A percentile compares a stretch with the other conserved stretches of the same genome.
Conservation (phyloP, 1,140 invertebrate species). For the Eurosta solidaginis region DNA sequence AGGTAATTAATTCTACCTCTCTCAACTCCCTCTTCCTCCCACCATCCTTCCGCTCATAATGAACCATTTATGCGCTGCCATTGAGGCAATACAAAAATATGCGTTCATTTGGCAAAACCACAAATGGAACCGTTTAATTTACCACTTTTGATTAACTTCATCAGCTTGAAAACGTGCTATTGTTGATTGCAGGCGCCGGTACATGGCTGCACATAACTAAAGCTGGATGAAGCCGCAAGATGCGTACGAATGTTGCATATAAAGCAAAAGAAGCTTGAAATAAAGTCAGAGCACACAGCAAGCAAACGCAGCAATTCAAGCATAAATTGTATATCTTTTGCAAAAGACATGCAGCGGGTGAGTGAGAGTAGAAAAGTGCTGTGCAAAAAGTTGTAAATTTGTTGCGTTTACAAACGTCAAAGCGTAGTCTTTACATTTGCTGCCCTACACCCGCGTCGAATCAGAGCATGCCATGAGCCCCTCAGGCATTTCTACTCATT, state of each 20-base stretch:
- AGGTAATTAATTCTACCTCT: neutral
- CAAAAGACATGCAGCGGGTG: neutral
- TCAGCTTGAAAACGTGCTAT: conserved; percentile 13
- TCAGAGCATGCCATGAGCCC: no score
- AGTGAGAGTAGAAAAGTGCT: neutral
- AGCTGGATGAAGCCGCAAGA: no score
- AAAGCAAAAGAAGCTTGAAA: neutral
- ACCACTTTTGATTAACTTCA: conserved; percentile 31
- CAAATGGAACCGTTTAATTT: conserved; percentile 25
- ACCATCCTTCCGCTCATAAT: neutral
- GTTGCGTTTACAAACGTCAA: neutral
- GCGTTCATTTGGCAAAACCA: neutral
- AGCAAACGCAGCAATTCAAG: neutral
- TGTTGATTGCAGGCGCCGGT: conserved; percentile 7
- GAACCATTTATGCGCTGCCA: neutral
- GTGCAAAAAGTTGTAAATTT: neutral
- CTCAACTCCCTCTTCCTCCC: neutral
- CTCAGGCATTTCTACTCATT: no score
- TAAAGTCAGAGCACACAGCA: neutral
- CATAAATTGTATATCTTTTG: no score
- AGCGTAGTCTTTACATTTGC: no score
- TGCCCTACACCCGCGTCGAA: no score
- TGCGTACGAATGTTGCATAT: neutral
- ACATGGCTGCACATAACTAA: no score
- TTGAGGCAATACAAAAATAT: no score